Conservation (phyloP, 2,113 vertebrate genomes). For the Neolamprologus longior region DNA sequence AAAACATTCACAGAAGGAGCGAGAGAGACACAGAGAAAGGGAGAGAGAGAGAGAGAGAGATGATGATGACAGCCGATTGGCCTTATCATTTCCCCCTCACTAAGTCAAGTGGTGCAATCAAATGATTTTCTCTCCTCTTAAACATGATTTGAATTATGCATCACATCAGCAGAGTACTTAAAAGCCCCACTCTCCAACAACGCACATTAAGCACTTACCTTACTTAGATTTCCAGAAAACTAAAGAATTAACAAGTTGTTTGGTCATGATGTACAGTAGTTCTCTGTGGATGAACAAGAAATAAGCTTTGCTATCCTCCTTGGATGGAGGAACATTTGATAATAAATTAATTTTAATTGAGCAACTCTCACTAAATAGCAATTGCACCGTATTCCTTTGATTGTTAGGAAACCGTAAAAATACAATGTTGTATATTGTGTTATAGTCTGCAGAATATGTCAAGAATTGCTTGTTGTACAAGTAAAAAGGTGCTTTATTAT, state of each 20-base stretch:
- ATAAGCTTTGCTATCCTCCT: background rate
- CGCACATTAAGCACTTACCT: background rate
- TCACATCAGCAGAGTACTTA: background rate
- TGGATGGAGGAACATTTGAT: background rate
- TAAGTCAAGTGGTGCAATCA: conserved; percentile 30
- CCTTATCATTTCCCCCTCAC: background rate
- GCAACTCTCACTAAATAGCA: background rate
- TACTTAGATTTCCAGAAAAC: background rate
- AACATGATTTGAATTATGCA: background rate
- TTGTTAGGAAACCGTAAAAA: background rate
- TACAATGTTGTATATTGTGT: background rate
- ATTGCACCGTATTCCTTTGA: background rate
- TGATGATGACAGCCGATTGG: background rate
- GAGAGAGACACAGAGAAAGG: background rate
- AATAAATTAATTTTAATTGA: background rate
- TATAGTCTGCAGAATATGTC: background rate
- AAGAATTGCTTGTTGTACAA: background rate
- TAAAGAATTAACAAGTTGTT: background rate
- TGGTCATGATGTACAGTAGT: background rate
- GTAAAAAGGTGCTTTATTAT: background rate
- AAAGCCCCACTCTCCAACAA: background rate
- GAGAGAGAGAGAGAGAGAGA: background rate
- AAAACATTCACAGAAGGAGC: background rate
- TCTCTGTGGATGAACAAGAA: background rate
- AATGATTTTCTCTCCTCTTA: background rate